Conservation (phyloP, 2,888 invertebrate species). For the Craniophora ligustri region DNA sequence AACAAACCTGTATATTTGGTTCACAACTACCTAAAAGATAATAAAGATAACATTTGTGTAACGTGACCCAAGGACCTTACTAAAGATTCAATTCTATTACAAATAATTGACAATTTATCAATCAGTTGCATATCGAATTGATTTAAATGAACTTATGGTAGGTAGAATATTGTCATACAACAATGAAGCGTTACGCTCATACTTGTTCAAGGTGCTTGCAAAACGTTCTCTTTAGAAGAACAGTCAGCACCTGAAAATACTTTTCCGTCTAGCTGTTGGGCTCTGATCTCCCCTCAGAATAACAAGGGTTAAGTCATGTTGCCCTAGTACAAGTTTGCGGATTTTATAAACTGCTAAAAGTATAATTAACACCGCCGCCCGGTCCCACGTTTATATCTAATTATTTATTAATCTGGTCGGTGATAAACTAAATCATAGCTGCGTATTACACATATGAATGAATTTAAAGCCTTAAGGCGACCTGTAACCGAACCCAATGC, state of each 20-base stretch:
- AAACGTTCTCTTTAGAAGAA: no score
- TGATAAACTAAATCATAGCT: constrained; percentile 13
- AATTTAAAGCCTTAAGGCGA: constrained; percentile 38
- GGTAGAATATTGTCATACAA: background rate
- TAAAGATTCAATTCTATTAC: background rate
- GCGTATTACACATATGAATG: constrained; percentile 41
- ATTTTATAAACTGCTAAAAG: background rate
- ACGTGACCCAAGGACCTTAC: background rate
- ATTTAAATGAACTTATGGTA: background rate
- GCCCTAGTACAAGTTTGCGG: no score
- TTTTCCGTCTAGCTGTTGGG: no score
- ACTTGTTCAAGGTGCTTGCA: no score
- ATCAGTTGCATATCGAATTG: constrained; percentile 1
- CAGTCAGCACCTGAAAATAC: no score
- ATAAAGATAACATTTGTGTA: background rate
- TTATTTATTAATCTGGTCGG: constrained; percentile 27
- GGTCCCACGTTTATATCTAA: constrained; percentile 26
- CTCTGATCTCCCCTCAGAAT: no score
- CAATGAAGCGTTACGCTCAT: no score
- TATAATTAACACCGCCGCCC: background rate
- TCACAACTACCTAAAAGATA: background rate
- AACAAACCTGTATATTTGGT: background rate
- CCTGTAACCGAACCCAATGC: constrained; percentile 56
- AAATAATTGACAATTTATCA: background rate
- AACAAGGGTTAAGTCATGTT: no score